These are phyloP conservation scores for Podilymbus podiceps DNA, from an alignment of 2,113 vertebrate genomes.

Conservation along the genomic window DNA sequence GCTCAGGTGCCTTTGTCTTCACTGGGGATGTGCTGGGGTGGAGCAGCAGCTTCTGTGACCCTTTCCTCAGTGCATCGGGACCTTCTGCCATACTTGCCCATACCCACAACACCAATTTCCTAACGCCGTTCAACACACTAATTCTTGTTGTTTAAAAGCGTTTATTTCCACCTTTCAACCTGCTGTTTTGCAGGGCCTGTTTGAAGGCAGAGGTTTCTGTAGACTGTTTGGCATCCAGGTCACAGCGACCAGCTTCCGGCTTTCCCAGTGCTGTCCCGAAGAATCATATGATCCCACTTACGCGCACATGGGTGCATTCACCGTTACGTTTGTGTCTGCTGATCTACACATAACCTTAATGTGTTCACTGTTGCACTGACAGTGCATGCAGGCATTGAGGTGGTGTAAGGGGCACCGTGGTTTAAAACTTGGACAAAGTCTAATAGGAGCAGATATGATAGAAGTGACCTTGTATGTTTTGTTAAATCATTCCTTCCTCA, in stretches of 20 bases:
- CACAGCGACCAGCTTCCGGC: constrained; percentile 20
- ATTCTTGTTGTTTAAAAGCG: neutral
- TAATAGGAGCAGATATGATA: neutral
- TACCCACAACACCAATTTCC: neutral
- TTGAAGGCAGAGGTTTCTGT: neutral
- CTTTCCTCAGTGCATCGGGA: neutral
- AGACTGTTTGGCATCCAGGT: neutral
- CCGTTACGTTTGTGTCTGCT: neutral
- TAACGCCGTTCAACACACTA: neutral
- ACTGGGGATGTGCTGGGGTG: neutral
- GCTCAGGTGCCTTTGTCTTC: neutral
- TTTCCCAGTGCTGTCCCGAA: neutral
- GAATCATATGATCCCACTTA: constrained; percentile 19
- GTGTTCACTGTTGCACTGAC: neutral
- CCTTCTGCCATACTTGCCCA: neutral
- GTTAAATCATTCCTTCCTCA: neutral
- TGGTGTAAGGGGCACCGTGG: neutral
- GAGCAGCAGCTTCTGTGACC: neutral
- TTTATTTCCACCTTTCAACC: neutral
- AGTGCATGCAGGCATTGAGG: neutral
- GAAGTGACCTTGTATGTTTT: neutral
- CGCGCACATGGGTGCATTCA: neutral
- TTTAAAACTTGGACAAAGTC: neutral
- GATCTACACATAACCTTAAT: neutral
- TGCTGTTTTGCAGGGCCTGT: neutral